Evolutionary conservation across 2,888 invertebrate genomes (phyloP).

Genomic region (Epirrhoe tristata): DNA sequence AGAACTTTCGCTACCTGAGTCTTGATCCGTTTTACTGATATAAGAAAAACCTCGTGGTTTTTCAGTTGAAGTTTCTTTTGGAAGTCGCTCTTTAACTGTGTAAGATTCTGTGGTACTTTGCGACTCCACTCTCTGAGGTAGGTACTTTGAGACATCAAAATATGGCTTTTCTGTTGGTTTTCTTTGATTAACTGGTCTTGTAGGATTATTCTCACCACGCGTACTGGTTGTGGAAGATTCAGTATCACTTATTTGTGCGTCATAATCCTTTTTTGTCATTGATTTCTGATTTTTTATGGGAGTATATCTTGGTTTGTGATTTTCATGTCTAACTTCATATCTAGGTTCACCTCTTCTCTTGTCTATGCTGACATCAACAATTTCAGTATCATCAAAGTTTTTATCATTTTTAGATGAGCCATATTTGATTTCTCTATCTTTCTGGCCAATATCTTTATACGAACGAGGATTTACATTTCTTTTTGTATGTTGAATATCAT

Average conservation of each 20-base stretch:
- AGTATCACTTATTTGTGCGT: slow-evolving; percentile 49
- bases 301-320: slow-evolving; percentile 69
- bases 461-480: slow-evolving; percentile 53
- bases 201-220: slow-evolving; percentile 33
- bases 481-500: slow-evolving; percentile 59
- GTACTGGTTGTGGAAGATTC: slow-evolving; percentile 30
- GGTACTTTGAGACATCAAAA: slow-evolving; percentile 57
- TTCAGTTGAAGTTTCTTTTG: slow-evolving; percentile 45
- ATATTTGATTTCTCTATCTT: slow-evolving; percentile 59
- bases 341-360: slow-evolving; percentile 74
- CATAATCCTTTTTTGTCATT: slow-evolving; percentile 67
- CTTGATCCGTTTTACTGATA: slow-evolving; percentile 17
- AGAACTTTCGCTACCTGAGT: slow-evolving; percentile 49
- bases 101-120: slow-evolving; percentile 63
- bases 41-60: slow-evolving; percentile 14
- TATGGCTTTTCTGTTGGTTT: slow-evolving; percentile 47
- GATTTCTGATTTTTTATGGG: slow-evolving; percentile 68
- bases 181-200: slow-evolving; percentile 37
- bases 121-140: slow-evolving; percentile 50
- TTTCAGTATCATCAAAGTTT: slow-evolving; percentile 49
- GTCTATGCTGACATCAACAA: slow-evolving; percentile 70
- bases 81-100: slow-evolving; percentile 53
- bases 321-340: slow-evolving; percentile 68
- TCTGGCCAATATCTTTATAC: slow-evolving; percentile 74
- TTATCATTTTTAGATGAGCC: slow-evolving; percentile 46